Evolutionary conservation across 1,140 invertebrate genomes (phyloP).

Genomic region (Drosophila athabasca): DNA sequence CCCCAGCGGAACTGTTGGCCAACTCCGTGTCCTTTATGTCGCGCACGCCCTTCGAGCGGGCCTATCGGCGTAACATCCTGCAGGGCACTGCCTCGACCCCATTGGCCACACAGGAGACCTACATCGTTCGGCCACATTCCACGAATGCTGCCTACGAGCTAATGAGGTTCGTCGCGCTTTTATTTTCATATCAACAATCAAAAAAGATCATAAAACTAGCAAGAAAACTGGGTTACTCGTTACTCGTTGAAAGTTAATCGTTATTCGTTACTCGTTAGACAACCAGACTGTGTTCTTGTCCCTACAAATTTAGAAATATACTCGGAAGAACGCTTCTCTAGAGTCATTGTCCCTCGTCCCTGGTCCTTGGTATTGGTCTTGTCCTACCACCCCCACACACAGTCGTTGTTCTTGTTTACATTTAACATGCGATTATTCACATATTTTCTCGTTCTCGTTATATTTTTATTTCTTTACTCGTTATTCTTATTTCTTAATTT

Average conservation of each 20-base stretch:
- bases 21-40: constrained; percentile 66
- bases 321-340: constrained; percentile 3
- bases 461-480: too few relatives aligned
- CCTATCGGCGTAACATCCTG: constrained; percentile 71
- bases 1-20: constrained; percentile 43
- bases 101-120: constrained; percentile 53
- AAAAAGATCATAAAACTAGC: constrained; percentile 13
- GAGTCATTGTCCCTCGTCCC: constrained; percentile 24
- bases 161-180: constrained; percentile 81
- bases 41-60: constrained; percentile 78
- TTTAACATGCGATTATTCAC: constrained; percentile 26
- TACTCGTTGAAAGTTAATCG: constrained; percentile 31
- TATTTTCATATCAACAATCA: constrained; percentile 26
- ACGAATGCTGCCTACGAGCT: constrained; percentile 79
- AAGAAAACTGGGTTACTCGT: constrained; percentile 23
- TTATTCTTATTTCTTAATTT: constrained; percentile 1
- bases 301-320: constrained; percentile 13
- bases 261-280: constrained; percentile 33
- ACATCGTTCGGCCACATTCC: constrained; percentile 72
- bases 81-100: constrained; percentile 56
- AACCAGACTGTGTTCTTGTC: constrained; percentile 23
- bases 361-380: constrained; percentile 45
- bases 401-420: constrained; percentile 32
- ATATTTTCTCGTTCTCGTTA: background rate
- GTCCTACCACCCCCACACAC: constrained; percentile 17